A percentile compares a stretch with the other conserved stretches of the same genome.
Evolutionary conservation across 1,140 invertebrate species (phyloP).

Genomic region (Pseudoatta argentina): DNA sequence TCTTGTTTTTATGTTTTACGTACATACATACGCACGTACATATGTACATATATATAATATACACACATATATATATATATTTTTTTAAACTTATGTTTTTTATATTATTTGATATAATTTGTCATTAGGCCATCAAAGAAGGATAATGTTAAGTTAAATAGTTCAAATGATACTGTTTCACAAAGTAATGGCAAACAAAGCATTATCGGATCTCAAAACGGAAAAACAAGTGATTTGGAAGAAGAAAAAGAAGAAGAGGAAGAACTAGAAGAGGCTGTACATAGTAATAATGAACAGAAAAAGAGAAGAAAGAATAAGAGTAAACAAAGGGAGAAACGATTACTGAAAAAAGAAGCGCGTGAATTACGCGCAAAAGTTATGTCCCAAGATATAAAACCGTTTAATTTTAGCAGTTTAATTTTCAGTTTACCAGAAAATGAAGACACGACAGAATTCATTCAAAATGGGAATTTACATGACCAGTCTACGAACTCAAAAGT

Average conservation of each 20-base stretch:
- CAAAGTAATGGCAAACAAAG: constrained; percentile 56
- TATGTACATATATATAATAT: background rate
- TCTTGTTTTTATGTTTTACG: background rate
- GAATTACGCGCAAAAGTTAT: constrained; percentile 81
- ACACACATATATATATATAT: background rate
- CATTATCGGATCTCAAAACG: background rate
- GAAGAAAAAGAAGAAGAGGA: constrained; percentile 70
- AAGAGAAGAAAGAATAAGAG: constrained; percentile 79
- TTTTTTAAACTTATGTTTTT: background rate
- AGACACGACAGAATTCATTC: constrained; percentile 44
- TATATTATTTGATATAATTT: constrained; percentile 8
- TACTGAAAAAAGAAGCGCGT: constrained; percentile 85
- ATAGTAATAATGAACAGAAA: constrained; percentile 66
- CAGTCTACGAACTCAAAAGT: constrained; percentile 23
- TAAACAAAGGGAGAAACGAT: constrained; percentile 81
- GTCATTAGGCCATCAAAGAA: constrained; percentile 48
- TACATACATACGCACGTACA: too few relatives aligned
- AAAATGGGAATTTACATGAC: constrained; percentile 62
- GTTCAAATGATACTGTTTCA: background rate
- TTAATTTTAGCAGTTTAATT: constrained; percentile 75
- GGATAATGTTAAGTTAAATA: constrained; percentile 2
- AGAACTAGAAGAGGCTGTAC: constrained; percentile 7
- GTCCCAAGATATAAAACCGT: constrained; percentile 80
- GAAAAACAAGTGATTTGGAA: constrained; percentile 62
- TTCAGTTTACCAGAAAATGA: constrained; percentile 59